phyloP scores from a whole-genome alignment of 1,140 invertebrate species.

The Ceratina calcarata region DNA sequence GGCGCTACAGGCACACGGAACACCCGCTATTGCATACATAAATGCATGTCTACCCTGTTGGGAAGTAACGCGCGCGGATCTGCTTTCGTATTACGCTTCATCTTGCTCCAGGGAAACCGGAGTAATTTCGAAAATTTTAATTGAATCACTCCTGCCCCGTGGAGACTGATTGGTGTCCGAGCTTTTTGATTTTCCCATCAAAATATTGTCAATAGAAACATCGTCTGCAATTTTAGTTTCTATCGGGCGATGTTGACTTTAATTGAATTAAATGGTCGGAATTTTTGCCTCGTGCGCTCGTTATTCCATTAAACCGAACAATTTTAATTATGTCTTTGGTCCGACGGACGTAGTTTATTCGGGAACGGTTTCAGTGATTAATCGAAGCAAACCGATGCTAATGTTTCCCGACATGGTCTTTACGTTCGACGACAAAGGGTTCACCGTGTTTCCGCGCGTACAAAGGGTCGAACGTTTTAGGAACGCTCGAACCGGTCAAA shows the following conservation, averaged over 20 bases:
- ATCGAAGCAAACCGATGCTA: background rate
- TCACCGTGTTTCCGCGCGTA: background rate
- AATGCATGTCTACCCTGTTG: constrained; percentile 29
- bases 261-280: no score
- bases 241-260: no score
- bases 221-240: no score
- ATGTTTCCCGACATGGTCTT: no score
- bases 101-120: background rate
- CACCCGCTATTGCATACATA: constrained; percentile 38
- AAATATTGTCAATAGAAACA: no score
- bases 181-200: no score
- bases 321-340: no score
- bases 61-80: background rate
- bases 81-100: constrained; percentile 1
- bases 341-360: background rate
- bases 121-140: constrained; percentile 15
- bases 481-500: constrained; percentile 9
- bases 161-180: background rate
- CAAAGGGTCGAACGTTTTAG: constrained; percentile 6
- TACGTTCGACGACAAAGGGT: background rate
- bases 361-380: background rate
- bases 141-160: background rate
- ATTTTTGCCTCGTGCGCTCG: no score
- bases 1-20: background rate
- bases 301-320: no score